Evolutionary conservation across 2,113 vertebrate species (phyloP).

Genomic region (Dipodomys ordii): DNA sequence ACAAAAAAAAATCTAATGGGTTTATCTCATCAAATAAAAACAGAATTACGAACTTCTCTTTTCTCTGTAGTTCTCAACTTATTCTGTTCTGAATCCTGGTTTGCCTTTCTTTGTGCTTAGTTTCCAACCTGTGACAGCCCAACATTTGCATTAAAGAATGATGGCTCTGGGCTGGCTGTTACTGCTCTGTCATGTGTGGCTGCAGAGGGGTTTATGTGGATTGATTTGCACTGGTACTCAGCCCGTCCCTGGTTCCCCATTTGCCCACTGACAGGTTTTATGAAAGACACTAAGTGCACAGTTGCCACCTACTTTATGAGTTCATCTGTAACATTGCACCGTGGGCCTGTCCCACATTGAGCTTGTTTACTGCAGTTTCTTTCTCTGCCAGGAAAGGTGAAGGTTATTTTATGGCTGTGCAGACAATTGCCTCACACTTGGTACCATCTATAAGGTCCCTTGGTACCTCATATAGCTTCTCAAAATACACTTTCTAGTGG

Average conservation of each 20-base stretch:
- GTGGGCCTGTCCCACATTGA: constrained; percentile 76
- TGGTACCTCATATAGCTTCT: constrained; percentile 72
- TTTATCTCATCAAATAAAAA: constrained; percentile 27
- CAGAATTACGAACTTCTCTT: not conserved
- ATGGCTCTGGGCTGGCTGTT: constrained; percentile 7
- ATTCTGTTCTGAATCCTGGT: not conserved
- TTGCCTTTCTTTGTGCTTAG: not conserved
- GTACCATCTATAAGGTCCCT: constrained; percentile 65
- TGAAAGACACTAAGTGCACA: constrained; percentile 77
- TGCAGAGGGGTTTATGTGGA: constrained; percentile 34
- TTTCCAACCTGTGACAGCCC: constrained; percentile 14
- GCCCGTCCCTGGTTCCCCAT: constrained; percentile 77
- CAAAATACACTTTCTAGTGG: constrained; percentile 78
- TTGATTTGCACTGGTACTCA: constrained; percentile 74
- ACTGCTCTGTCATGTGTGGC: too few species aligned
- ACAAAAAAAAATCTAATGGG: not conserved
- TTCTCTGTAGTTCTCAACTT: not conserved
- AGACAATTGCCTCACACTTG: constrained; percentile 79
- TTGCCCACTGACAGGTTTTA: constrained; percentile 83
- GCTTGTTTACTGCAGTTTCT: constrained; percentile 80
- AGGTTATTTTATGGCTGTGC: constrained; percentile 79
- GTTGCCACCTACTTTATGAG: constrained; percentile 84
- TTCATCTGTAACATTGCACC: constrained; percentile 78
- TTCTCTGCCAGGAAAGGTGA: constrained; percentile 81
- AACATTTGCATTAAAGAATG: constrained; percentile 38